Evolutionary conservation across 2,888 invertebrate genomes (phyloP).

Genomic region (Sinohyriopsis cumingii): DNA sequence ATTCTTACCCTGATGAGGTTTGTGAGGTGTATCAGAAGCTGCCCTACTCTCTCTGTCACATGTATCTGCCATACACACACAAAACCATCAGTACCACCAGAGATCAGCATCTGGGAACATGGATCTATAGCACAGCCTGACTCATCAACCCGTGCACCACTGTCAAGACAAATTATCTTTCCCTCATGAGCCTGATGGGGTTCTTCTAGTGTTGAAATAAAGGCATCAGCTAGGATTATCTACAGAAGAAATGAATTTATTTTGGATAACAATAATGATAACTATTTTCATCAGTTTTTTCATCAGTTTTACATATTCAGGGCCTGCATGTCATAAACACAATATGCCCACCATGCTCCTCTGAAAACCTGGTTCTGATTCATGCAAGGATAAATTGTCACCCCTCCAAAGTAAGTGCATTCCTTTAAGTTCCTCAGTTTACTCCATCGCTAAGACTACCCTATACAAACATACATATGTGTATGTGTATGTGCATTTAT

Average conservation of each 20-base stretch:
- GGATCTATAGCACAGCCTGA: conserved; percentile 15
- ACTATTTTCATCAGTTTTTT: too few species aligned
- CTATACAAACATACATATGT: too few species aligned
- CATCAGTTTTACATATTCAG: too few species aligned
- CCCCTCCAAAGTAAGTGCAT: too few species aligned
- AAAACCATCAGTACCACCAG: conserved; percentile 49
- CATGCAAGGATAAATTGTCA: too few species aligned
- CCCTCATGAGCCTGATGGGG: conserved; percentile 55
- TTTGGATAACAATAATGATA: neutral
- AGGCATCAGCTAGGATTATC: conserved; percentile 50
- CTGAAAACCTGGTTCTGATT: too few species aligned
- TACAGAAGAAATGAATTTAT: conserved; percentile 17
- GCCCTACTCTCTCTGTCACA: conserved; percentile 12
- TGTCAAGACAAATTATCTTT: conserved; percentile 42
- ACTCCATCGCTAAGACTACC: too few species aligned
- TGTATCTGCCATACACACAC: conserved; percentile 51
- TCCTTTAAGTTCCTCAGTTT: too few species aligned
- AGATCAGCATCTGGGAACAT: conserved; percentile 35
- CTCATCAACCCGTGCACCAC: conserved; percentile 24
- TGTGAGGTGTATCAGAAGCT: conserved; percentile 24
- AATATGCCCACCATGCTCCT: too few species aligned
- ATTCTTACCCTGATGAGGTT: conserved; percentile 30
- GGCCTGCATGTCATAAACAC: too few species aligned
- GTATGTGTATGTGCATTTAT: too few species aligned
- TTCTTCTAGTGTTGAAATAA: conserved; percentile 26